A percentile compares a stretch with the other conserved stretches of the same genome.
Evolutionary conservation across 1,140 invertebrate genomes (phyloP).

Genomic region (Drosophila bifasciata): DNA sequence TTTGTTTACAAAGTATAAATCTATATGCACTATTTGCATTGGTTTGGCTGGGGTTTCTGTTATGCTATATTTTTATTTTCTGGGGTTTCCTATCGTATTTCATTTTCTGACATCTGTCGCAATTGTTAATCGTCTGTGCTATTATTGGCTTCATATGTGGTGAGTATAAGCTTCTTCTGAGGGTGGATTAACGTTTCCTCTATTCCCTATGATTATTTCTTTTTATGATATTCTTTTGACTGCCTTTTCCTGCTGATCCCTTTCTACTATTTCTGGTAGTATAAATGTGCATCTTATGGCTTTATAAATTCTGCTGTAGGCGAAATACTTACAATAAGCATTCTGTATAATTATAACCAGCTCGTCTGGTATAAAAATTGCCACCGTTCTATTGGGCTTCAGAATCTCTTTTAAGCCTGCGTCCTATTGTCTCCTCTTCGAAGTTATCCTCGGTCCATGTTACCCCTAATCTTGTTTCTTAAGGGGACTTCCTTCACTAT

Average conservation of each 20-base stretch:
- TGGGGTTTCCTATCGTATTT: conserved; percentile 74
- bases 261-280: neutral
- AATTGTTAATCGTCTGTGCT: conserved; percentile 45
- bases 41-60: conserved; percentile 58
- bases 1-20: conserved; percentile 54
- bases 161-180: neutral
- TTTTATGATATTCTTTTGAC: neutral
- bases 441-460: too few relatives aligned
- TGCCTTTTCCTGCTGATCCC: neutral
- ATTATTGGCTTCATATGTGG: conserved; percentile 1
- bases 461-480: too few relatives aligned
- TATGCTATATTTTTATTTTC: conserved; percentile 52
- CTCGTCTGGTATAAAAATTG: neutral
- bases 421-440: neutral
- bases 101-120: conserved; percentile 42
- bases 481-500: neutral
- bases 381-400: conserved; percentile 3
- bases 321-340: neutral
- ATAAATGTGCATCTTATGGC: neutral
- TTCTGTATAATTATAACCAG: neutral
- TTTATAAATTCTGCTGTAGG: neutral
- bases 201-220: neutral
- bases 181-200: neutral
- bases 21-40: conserved; percentile 65
- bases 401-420: neutral